A percentile compares a stretch with the other conserved stretches of the same genome.
phyloP scores from a whole-genome alignment of 2,113 vertebrate genomes.

The Polypterus bichir region DNA sequence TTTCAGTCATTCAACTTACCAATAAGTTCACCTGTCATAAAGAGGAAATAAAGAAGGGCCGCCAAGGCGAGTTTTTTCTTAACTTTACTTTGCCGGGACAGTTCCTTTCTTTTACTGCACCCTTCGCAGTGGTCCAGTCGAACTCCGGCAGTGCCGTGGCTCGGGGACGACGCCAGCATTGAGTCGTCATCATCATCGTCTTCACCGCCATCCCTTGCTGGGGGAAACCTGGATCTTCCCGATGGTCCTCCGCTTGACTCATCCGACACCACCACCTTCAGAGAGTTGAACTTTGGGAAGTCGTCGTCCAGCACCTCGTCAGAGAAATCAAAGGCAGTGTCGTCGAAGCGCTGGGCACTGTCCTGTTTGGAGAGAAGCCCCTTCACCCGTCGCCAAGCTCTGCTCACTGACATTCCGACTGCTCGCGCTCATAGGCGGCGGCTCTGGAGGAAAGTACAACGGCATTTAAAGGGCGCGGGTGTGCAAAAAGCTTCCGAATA shows the following conservation, averaged over 20 bases:
- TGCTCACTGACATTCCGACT: slow-evolving; percentile 1
- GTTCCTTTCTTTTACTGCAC: slow-evolving; percentile 59
- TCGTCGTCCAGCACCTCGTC: slow-evolving; percentile 64
- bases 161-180: slow-evolving; percentile 48
- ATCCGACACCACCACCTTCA: slow-evolving; percentile 77
- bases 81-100: slow-evolving; percentile 47
- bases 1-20: slow-evolving; percentile 51
- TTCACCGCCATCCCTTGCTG: slow-evolving; percentile 18
- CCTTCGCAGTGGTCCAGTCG: slow-evolving; percentile 59
- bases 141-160: slow-evolving; percentile 28
- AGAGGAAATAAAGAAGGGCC: slow-evolving; percentile 76
- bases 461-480: slow-evolving; percentile 1
- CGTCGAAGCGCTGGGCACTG: slow-evolving; percentile 55
- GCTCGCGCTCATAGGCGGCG: background rate
- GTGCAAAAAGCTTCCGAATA: too few species aligned
- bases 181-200: slow-evolving; percentile 67
- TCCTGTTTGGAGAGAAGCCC: slow-evolving; percentile 51
- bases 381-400: slow-evolving; percentile 55
- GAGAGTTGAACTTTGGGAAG: slow-evolving; percentile 62
- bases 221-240: slow-evolving; percentile 11
- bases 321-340: slow-evolving; percentile 72
- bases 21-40: slow-evolving; percentile 82
- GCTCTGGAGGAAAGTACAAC: slow-evolving; percentile 5
- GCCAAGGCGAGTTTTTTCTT: slow-evolving; percentile 67
- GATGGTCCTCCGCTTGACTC: slow-evolving; percentile 40